phyloP scores from a whole-genome alignment of 2,888 invertebrate genomes.

The Ormia ochracea region DNA sequence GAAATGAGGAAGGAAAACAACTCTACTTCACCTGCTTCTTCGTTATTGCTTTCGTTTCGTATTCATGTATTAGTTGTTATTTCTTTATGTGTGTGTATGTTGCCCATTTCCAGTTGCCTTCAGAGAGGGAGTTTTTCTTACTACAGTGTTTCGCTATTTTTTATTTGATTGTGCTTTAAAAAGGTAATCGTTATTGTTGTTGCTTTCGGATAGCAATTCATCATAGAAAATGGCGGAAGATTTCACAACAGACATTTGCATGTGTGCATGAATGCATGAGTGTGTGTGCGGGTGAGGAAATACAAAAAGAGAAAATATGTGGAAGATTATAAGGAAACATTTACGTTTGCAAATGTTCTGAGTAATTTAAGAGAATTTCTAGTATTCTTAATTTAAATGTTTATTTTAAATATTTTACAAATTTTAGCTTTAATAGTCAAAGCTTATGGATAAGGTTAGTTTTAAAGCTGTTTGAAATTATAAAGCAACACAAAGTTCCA shows the following conservation, averaged over 20 bases:
- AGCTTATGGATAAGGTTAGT: neutral
- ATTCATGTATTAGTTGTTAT: constrained; percentile 6
- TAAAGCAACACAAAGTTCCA: neutral
- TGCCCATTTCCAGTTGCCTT: constrained; percentile 30
- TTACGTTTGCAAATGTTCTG: neutral
- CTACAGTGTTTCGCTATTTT: neutral
- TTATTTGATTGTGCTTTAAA: constrained; percentile 30
- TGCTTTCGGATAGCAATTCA: constrained; percentile 70
- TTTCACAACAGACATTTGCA: constrained; percentile 44
- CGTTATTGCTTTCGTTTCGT: constrained; percentile 51
- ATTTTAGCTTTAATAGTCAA: neutral
- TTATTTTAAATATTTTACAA: neutral
- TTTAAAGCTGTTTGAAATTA: neutral
- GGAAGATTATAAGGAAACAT: neutral
- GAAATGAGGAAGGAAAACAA: constrained; percentile 44
- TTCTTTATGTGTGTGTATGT: too few species aligned
- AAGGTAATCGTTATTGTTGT: constrained; percentile 43
- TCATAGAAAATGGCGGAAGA: constrained; percentile 76
- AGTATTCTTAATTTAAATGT: neutral
- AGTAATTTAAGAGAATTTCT: neutral
- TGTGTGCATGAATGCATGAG: neutral
- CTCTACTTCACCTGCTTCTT: constrained; percentile 56
- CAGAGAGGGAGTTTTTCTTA: constrained; percentile 52
- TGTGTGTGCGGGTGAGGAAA: neutral
- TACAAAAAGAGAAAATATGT: neutral